Evolutionary conservation across 2,888 invertebrate species (phyloP).

Genomic region (Candidula unifasciata): DNA sequence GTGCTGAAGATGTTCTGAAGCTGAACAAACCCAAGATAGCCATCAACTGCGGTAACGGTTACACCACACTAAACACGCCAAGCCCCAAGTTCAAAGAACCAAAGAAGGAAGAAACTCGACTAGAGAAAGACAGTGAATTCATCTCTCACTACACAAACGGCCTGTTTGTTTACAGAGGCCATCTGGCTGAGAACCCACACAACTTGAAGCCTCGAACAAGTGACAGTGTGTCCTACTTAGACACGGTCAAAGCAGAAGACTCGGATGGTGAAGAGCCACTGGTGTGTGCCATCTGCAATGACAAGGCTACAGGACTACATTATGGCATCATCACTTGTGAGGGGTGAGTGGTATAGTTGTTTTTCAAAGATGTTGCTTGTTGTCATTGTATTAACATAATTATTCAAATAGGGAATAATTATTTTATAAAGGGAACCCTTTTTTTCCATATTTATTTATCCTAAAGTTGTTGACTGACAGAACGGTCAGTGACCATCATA

Average conservation of each 20-base stretch:
- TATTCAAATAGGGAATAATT: too few relatives aligned
- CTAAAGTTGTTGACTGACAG: too few relatives aligned
- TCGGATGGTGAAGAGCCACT: slow-evolving; percentile 86
- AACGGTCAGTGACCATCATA: too few relatives aligned
- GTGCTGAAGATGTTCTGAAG: slow-evolving; percentile 39
- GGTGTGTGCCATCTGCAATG: slow-evolving; percentile 88
- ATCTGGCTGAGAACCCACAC: slow-evolving; percentile 58
- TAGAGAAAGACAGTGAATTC: slow-evolving; percentile 61
- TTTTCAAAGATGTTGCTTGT: too few relatives aligned
- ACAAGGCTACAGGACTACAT: slow-evolving; percentile 97
- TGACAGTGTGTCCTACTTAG: slow-evolving; percentile 12
- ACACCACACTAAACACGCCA: slow-evolving; percentile 19
- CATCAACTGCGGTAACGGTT: neutral
- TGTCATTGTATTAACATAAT: too few relatives aligned
- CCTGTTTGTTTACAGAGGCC: slow-evolving; percentile 66
- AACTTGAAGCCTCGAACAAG: slow-evolving; percentile 44
- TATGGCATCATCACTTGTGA: slow-evolving; percentile 99
- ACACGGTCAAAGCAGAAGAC: slow-evolving; percentile 50
- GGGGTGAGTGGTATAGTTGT: slow-evolving; percentile 83
- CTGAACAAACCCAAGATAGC: slow-evolving; percentile 29
- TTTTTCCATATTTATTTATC: too few relatives aligned
- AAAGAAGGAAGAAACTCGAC: slow-evolving; percentile 47
- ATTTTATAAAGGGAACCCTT: too few relatives aligned
- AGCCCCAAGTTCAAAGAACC: slow-evolving; percentile 53
- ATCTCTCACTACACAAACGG: slow-evolving; percentile 70